A percentile compares a stretch with the other conserved stretches of the same genome.
Conservation (phyloP, 92 coral and sea anemone species). For the Hydrozoanthus gracilis region DNA sequence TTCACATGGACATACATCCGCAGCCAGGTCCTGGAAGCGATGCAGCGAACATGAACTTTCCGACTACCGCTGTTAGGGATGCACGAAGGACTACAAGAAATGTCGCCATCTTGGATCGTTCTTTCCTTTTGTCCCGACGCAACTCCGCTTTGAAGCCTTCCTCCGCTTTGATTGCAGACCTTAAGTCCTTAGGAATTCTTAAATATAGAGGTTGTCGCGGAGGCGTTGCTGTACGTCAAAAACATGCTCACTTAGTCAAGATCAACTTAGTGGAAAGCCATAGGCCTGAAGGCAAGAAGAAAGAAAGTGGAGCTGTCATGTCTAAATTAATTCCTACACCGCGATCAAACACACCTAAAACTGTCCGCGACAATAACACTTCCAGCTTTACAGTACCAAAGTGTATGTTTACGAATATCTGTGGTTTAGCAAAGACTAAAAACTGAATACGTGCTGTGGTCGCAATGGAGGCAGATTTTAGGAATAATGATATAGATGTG, state of each 20-base stretch:
- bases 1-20: no score
- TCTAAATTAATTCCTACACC: not conserved
- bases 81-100: no score
- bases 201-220: conserved; percentile 12
- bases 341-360: no score
- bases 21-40: no score
- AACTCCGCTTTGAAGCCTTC: no score
- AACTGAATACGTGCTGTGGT: conserved; percentile 31
- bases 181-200: conserved; percentile 6
- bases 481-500: not conserved
- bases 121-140: no score
- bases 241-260: not conserved
- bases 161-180: conserved; percentile 4
- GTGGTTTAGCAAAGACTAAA: conserved; percentile 24
- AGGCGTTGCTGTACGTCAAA: conserved; percentile 7
- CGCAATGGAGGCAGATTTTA: not conserved
- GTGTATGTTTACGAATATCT: no score
- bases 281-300: conserved; percentile 10
- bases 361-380: no score
- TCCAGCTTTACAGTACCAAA: no score
- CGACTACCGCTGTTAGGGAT: no score
- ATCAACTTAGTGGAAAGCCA: conserved; percentile 5
- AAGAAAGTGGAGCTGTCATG: conserved; percentile 2
- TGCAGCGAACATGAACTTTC: no score
- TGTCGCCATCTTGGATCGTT: no score